Base-by-base conservation (phyloP, 2,888 invertebrate species). In the Scaptomyza cyrtandrae region DNA sequence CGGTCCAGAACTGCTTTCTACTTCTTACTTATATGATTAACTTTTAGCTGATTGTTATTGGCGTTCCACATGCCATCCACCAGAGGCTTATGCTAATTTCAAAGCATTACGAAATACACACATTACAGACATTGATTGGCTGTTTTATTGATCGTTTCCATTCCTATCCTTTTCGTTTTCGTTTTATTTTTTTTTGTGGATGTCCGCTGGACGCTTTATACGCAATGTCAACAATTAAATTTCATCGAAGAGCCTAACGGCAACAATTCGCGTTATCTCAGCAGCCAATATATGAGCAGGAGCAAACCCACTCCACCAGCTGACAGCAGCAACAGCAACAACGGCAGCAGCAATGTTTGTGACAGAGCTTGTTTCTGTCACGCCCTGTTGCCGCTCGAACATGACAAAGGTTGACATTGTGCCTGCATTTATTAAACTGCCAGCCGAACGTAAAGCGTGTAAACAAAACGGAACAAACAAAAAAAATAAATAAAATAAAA, bases 351-450 rank as follows among this genome's bases (percentile, higher is more conserved):
- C 52, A 46, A 24, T 37, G 35, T 39, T 37, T 50, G 70, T 66
- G 65, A 58, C 75, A 70, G 52, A 66, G 58, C 80, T 83, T 72
- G 84, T 86, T 82, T 74, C 73, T 82, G 83, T 84, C 83, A 88
- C 76, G 74, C 69, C 69, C 70, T 56, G 77, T 74, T 80, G 74
- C 64, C 71, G 70, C 59, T 69, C 14, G 77, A 80, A 83, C 86
- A 86, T 84, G 84, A 88, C 73, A 86, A 83, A 84, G 84, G 84
- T 86, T 84, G 80, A 84, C 86, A 88, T 45, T 74, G 75, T 59
- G 85, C 68, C 63, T 80, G 84, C 68, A 75, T 84, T 86, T 83
- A 88, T 82, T 83, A 88, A 88, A 83, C 72, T 71, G 75, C 52
- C 75, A 77, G 70, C 58, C 49, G 78, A 59, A 65, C 39, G 61